Base-by-base conservation (phyloP, 2,113 vertebrate genomes). In the Dipodomys ordii region DNA sequence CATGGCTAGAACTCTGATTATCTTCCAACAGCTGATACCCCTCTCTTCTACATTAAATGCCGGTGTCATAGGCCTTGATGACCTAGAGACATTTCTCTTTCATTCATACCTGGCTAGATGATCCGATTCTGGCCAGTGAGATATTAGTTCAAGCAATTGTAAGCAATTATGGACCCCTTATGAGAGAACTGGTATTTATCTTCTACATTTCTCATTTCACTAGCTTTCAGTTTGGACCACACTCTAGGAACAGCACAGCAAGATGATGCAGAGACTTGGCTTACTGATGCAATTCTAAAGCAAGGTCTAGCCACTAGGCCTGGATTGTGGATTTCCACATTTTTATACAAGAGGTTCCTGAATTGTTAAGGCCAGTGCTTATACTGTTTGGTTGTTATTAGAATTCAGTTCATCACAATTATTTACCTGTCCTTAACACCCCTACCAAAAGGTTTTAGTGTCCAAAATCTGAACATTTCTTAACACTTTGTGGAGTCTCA, bases 381-480 rank as follows among this genome's bases (percentile, higher is more conserved):
- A 15, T 69, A 85, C 71, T 81, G 9, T 67, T 79, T 5, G 23
- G 25, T 73, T 46, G 32, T 76, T 76, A 46, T 80, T 72, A 72
- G 53, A 80, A 76, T 23, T 25, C 28, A 73, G 80, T 84, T 81
- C 64, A 82, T 81, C 35, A 67, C 72, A 79, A 46, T 76, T 46
- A 83, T 15, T 77, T 53, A 68, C 53, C 32, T 93, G 9, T 32
- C 22, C 49, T 93, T 57, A 25, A 7, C 62, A 57, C 15, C 18
- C 18, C 1, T 18, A 7, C 20, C 27, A 44, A 27, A 23, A 30
- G 20, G 53, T 82, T 93, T 93, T 77, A 93, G 65, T 76, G 83
- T 73, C 60, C 80, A 32, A 83, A 92, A 79, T 86, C 68, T 85
- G 60, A n/a, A 79, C 73, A 53, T 12, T 80, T 95, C 49, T 88